phyloP scores from a whole-genome alignment of 2,113 vertebrate species.

The Myrmecobius fasciatus region DNA sequence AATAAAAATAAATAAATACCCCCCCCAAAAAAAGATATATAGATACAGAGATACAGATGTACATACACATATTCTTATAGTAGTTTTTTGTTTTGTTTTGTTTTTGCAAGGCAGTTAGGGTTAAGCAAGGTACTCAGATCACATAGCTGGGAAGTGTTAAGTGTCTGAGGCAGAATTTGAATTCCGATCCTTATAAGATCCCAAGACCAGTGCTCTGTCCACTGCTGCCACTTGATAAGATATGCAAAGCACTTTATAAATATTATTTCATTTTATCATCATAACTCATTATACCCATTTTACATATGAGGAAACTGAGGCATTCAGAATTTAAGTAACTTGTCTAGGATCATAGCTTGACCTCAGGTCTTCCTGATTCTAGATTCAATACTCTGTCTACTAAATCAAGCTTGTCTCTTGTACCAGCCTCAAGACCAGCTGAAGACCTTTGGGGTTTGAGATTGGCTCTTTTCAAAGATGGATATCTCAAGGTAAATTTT shows the following conservation, averaged over 20 bases:
- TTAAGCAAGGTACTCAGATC: too few species aligned
- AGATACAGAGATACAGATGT: too few species aligned
- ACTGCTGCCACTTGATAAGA: background rate
- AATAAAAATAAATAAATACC: too few species aligned
- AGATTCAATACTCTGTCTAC: background rate
- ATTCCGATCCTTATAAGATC: too few species aligned
- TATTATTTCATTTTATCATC: background rate
- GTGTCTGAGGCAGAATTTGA: too few species aligned
- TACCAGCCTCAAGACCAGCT: background rate
- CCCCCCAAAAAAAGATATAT: too few species aligned
- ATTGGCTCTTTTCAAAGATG: background rate
- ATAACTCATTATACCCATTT: background rate
- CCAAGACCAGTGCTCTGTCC: too few species aligned
- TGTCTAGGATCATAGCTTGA: background rate
- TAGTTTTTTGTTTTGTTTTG: too few species aligned
- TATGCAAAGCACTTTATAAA: background rate
- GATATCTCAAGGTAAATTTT: background rate
- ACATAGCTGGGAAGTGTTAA: too few species aligned
- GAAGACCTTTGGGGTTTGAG: background rate
- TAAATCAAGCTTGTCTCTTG: background rate
- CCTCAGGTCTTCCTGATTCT: background rate
- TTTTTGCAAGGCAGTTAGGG: too few species aligned
- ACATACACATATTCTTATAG: too few species aligned
- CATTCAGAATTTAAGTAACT: background rate
- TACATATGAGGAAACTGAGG: background rate